Percentiles rank a stretch among this genome's conserved stretches.
Evolutionary conservation across 30 jellyfish, hydroid and myxozoan genomes (phyloP).

Genomic region (Aurelia sp.): DNA sequence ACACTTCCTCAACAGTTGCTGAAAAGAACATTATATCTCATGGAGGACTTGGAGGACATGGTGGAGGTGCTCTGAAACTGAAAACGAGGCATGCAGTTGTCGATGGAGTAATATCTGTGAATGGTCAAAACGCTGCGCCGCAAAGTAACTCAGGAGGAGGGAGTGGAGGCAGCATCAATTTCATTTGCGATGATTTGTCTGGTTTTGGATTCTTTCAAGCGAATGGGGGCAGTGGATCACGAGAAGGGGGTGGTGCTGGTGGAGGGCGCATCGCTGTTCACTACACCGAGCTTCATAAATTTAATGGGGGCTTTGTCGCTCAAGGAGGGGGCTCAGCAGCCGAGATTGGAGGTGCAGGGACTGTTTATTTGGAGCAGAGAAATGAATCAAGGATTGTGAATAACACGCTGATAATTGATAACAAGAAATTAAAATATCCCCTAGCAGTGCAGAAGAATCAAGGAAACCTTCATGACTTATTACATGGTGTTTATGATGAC

Average conservation of each 20-base stretch:
- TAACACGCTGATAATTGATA: constrained; percentile 38
- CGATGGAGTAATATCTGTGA: constrained; percentile 51
- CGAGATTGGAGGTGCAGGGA: constrained; percentile 73
- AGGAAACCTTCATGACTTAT: constrained; percentile 46
- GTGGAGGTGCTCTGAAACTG: constrained; percentile 60
- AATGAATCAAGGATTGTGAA: constrained; percentile 28
- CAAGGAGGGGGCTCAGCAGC: constrained; percentile 49
- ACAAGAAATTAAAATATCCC: constrained; percentile 42
- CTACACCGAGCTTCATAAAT: constrained; percentile 37
- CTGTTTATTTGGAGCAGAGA: constrained; percentile 63
- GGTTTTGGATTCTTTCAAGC: constrained; percentile 63
- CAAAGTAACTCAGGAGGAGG: constrained; percentile 68
- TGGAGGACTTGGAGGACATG: constrained; percentile 73
- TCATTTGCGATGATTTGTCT: constrained; percentile 51
- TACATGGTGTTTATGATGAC: constrained; percentile 50
- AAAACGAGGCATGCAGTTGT: constrained; percentile 66
- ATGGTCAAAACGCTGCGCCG: constrained; percentile 65
- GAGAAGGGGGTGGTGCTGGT: constrained; percentile 74
- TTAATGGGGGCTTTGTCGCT: constrained; percentile 48
- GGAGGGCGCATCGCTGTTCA: constrained; percentile 62
- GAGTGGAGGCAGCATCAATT: constrained; percentile 54
- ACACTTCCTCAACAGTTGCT: constrained; percentile 9
- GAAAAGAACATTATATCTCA: constrained; percentile 29
- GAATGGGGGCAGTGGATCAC: constrained; percentile 55
- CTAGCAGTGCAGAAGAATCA: constrained; percentile 24